Evolutionary conservation across 2,113 vertebrate genomes (phyloP), one percentile per base, ranked within the genome.

Genomic region (Oncorhynchus clarkii): DNA sequence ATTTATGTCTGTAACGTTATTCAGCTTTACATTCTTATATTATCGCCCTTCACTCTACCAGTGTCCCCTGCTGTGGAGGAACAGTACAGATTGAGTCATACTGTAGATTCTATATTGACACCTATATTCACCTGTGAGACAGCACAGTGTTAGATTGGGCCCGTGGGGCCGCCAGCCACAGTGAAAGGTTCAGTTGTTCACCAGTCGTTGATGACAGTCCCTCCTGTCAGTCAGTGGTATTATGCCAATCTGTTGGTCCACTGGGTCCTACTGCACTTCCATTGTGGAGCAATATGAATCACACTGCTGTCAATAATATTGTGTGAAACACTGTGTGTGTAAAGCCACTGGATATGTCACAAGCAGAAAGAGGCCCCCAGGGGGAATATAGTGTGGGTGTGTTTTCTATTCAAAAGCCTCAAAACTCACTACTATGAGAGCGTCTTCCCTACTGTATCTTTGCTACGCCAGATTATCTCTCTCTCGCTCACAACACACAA

Each of bases 11-110:
- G 39, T 45, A 45, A 45, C 39, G 9, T 45, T 45, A 77, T 72
- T 76, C 9, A 29, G 67, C 57, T 79, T 64, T 85, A 86, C 88
- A 86, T 90, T 91, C 82, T 82, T 67, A 71, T 65, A 75, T 69
- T 78, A 22, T 80, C 54, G 77, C 13, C 4, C 70, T 70, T 75
- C 69, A 54, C 51, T 54, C 3, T 54, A 76, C 51, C 39, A 45
- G 39, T 45, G 39, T 45, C 39, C 39, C 39, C 64, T n/a, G 64
- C 39, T 26, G 31, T 39, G 68, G n/a, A 12, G 5, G 45, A 29
- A 51, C 12, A 5, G 14, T 4, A 27, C 54, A 22, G 54, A 59
- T 51, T 60, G n/a, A 5, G 34, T 78, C 77, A 22, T 18, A 29
- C 59, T 66, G 27, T 80, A 29, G 71, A 76, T 45, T 51, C 24